Base-by-base conservation (phyloP, 1,140 invertebrate species). In the Acromyrmex heyeri region DNA sequence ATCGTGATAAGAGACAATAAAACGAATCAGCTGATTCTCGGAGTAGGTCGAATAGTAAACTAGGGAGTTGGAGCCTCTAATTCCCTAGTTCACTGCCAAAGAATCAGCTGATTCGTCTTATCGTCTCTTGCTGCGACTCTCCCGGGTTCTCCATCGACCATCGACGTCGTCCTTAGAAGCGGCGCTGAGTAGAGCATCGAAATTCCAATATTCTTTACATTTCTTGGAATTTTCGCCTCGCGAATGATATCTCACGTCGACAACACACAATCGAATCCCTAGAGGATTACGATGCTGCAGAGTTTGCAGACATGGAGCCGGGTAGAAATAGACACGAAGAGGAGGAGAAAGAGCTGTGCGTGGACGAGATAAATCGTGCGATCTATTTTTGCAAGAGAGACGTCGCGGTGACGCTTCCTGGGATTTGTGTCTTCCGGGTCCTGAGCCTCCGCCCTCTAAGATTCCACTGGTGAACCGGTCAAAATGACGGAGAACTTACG, bases 341-440 rank as follows among this genome's bases (percentile, higher is more conserved):
- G 57, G 14, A 27, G 18, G 44, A 34, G 70, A 77, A 89, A 61
- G 44, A 14, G 67, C 30, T 12, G 62, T 48, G 61, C 30, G 79
- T 79, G 89, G 78, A 73, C 70, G 64, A 61, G 44, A 83, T 65
- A 87, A 86, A 53, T 61, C 48, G 62, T 77, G 57, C 34, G 61
- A 81, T 91, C 70, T 91, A 91, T 91, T 91, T 91, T 89, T 65
- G 14, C 59, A 62, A 73, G 78, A 81, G 50, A 27, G 27, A 65
- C 38, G 12, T 14, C 53, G 83, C 53, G 21, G 21, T 30, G 86
- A 69, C 81, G 14, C 27, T 73, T 72, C 34, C 12, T 64, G 8
- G 5, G 21, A 30, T 53, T 10, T n/a, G 14, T 62, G 16, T 59
- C 55, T 59, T 21, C 7, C 27, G 14, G 16, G 57, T 85, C 16